phyloP scores from a whole-genome alignment of 2,888 invertebrate species.

The Bellardia bayeri region DNA sequence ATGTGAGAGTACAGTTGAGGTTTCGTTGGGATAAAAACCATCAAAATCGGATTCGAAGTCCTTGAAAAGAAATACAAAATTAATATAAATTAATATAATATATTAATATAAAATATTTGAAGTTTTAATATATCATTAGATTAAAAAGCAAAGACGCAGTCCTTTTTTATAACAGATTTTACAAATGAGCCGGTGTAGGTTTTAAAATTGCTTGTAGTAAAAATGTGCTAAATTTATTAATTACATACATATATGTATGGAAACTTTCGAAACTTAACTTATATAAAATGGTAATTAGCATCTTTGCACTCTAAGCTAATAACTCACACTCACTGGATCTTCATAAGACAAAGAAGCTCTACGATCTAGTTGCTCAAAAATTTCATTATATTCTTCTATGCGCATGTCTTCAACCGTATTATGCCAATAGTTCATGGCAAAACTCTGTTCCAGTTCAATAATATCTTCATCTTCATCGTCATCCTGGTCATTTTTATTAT shows the following conservation, averaged over 20 bases:
- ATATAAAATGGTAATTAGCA: too few relatives aligned
- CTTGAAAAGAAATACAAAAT: slow-evolving; percentile 65
- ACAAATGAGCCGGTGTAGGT: too few relatives aligned
- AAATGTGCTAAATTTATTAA: too few relatives aligned
- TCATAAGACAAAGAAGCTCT: slow-evolving; percentile 22
- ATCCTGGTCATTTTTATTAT: slow-evolving; percentile 38
- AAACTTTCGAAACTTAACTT: too few relatives aligned
- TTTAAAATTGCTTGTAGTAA: too few relatives aligned
- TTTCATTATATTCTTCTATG: slow-evolving; percentile 49
- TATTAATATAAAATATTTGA: too few relatives aligned
- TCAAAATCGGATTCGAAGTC: slow-evolving; percentile 74
- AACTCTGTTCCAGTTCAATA: slow-evolving; percentile 74
- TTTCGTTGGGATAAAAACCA: slow-evolving; percentile 79
- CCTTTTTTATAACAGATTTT: too few relatives aligned
- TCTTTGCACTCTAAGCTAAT: not conserved
- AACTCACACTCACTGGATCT: slow-evolving; percentile 52
- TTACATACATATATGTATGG: too few relatives aligned
- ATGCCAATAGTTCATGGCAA: slow-evolving; percentile 77
- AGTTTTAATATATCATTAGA: too few relatives aligned
- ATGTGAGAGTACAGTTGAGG: slow-evolving; percentile 80
- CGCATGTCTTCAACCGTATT: slow-evolving; percentile 50
- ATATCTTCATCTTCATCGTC: slow-evolving; percentile 74
- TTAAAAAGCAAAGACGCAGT: too few relatives aligned
- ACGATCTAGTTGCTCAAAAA: slow-evolving; percentile 48
- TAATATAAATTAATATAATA: not conserved